Percentiles rank a stretch among this genome's conserved stretches.
Conservation (phyloP, 2,888 invertebrate species). For the Macroteleia sp. region DNA sequence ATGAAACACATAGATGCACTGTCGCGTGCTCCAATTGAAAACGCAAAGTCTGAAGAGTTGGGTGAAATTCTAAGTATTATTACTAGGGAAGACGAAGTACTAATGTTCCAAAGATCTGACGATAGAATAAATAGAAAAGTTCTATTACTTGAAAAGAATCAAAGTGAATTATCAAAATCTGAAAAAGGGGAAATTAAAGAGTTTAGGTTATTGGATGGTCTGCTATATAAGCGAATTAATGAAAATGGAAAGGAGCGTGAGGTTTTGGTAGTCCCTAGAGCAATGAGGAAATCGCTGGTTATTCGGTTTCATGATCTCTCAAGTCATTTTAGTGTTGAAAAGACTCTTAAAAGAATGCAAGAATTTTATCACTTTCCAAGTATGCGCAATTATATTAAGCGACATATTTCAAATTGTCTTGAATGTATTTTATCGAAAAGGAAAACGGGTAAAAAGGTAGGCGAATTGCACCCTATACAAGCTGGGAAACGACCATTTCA, state of each 20-base stretch:
- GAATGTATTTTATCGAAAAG: constrained; percentile 58
- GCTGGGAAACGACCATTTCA: neutral
- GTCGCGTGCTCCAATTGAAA: neutral
- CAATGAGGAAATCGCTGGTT: constrained; percentile 32
- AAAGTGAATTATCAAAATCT: constrained; percentile 6
- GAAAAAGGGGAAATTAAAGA: neutral
- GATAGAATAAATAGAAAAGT: too few species aligned
- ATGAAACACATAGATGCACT: constrained; percentile 8
- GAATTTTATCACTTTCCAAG: constrained; percentile 49
- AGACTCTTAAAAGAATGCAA: constrained; percentile 16
- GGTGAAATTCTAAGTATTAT: neutral
- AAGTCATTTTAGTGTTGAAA: constrained; percentile 57
- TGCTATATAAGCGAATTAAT: neutral
- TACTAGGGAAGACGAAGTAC: constrained; percentile 32
- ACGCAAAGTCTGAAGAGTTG: neutral
- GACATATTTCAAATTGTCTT: constrained; percentile 54
- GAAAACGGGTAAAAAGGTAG: constrained; percentile 28
- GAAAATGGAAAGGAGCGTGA: constrained; percentile 10
- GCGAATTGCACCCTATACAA: constrained; percentile 3
- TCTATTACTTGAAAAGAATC: neutral
- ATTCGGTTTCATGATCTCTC: constrained; percentile 31
- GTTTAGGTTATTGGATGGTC: constrained; percentile 10
- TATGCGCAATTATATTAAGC: constrained; percentile 50
- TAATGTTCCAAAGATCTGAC: constrained; percentile 39
- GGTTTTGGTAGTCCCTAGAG: constrained; percentile 29